Percentiles rank a stretch among this genome's conserved stretches.
Conservation (phyloP, 2,113 vertebrate genomes). For the Corythornis madagascariensis region DNA sequence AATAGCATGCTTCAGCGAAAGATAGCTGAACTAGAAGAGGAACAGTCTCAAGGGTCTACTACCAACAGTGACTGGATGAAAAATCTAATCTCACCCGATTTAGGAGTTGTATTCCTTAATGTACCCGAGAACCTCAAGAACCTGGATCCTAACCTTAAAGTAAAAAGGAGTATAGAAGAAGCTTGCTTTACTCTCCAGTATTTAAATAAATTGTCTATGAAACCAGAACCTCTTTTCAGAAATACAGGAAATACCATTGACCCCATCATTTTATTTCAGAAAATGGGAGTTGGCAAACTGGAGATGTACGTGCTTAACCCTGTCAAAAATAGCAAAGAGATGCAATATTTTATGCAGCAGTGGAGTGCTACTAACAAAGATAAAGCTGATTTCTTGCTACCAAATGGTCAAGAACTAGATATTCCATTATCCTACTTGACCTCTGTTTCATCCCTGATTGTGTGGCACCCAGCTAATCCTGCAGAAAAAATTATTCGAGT, state of each 20-base stretch:
- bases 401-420: constrained; percentile 90
- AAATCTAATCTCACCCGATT: constrained; percentile 96
- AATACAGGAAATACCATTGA: constrained; percentile 85
- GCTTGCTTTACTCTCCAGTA: constrained; percentile 89
- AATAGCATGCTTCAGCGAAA: constrained; percentile 96
- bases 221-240: constrained; percentile 88
- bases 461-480: constrained; percentile 96
- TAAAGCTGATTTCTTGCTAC: constrained; percentile 85
- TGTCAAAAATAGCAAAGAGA: constrained; percentile 91
- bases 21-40: constrained; percentile 91
- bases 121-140: constrained; percentile 89
- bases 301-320: constrained; percentile 98
- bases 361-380: constrained; percentile 92
- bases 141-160: constrained; percentile 82
- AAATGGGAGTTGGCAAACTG: constrained; percentile 96
- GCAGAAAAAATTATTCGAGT: constrained; percentile 93
- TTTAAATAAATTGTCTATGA: constrained; percentile 90
- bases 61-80: constrained; percentile 97
- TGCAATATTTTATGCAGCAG: constrained; percentile 95
- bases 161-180: constrained; percentile 88
- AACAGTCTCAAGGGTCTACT: constrained; percentile 93
- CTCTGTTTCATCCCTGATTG: constrained; percentile 92
- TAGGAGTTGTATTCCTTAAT: constrained; percentile 94
- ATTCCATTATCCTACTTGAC: constrained; percentile 89
- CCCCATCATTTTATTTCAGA: constrained; percentile 93